Evolutionary conservation across 2,888 invertebrate genomes (phyloP).

Genomic region (Drosophila aldrichi): DNA sequence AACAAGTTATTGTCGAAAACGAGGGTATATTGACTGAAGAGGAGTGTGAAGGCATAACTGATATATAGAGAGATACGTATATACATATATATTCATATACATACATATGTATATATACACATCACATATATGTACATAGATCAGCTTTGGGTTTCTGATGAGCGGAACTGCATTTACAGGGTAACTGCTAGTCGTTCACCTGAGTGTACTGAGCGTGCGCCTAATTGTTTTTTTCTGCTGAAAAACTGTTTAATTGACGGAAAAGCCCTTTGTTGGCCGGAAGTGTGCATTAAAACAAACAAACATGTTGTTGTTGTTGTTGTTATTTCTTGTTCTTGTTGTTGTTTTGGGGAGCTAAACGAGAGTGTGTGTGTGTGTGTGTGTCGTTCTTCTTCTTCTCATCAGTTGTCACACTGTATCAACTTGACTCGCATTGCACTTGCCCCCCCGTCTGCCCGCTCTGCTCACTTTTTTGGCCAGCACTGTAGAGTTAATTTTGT

Average conservation of each 20-base stretch:
- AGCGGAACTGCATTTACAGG: not conserved
- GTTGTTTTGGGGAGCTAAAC: constrained; percentile 25
- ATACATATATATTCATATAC: too few species aligned
- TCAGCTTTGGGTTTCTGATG: too few species aligned
- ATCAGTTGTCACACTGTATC: not conserved
- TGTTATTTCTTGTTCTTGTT: constrained; percentile 7
- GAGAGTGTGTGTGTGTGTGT: not conserved
- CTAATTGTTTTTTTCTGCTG: constrained; percentile 18
- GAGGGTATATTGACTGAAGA: not conserved
- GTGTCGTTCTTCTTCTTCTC: not conserved
- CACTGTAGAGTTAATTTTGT: constrained; percentile 2
- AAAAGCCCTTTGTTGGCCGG: constrained; percentile 58
- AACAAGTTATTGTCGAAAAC: not conserved
- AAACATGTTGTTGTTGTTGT: constrained; percentile 17
- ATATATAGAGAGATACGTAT: too few species aligned
- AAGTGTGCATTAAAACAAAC: constrained; percentile 41
- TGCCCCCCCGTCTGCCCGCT: not conserved
- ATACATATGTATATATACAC: too few species aligned
- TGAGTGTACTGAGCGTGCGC: not conserved
- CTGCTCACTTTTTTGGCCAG: not conserved
- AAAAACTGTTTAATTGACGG: constrained; percentile 62
- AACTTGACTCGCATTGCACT: not conserved
- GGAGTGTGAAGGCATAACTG: not conserved
- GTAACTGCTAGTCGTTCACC: not conserved
- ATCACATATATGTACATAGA: too few species aligned